Evolutionary conservation across 92 coral and sea anemone species (phyloP).

Genomic region (Zoanthus solanderi): DNA sequence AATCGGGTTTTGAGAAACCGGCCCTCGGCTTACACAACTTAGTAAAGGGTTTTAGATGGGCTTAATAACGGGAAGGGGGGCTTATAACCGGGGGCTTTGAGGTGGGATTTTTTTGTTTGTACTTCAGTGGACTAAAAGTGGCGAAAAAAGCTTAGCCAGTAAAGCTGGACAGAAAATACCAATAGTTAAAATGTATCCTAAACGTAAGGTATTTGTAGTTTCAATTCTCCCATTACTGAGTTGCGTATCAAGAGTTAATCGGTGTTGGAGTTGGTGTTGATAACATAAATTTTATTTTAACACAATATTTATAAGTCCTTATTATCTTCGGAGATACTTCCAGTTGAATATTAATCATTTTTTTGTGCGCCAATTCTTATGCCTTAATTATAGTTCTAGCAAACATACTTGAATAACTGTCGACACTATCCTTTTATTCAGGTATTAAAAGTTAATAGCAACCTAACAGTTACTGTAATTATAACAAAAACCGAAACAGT

Average conservation of each 20-base stretch:
- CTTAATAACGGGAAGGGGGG: constrained; percentile 15
- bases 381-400: constrained; percentile 22
- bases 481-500: constrained; percentile 26
- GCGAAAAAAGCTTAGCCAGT: constrained; percentile 2
- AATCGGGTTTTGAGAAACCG: constrained; percentile 6
- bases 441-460: constrained; percentile 23
- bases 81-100: constrained; percentile 6
- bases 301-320: constrained; percentile 2
- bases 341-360: constrained; percentile 16
- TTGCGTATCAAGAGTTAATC: constrained; percentile 2
- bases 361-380: constrained; percentile 20
- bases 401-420: constrained; percentile 23
- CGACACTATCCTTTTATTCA: constrained; percentile 22
- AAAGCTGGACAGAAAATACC: constrained; percentile 22
- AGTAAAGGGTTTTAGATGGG: neutral
- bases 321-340: constrained; percentile 7
- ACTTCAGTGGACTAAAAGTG: neutral
- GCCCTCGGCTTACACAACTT: constrained; percentile 8
- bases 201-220: constrained; percentile 10
- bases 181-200: neutral
- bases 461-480: constrained; percentile 17
- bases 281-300: neutral
- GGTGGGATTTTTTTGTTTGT: neutral
- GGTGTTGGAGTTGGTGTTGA: neutral
- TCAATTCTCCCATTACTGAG: constrained; percentile 4